These are phyloP conservation scores for Trisateles emortualis DNA, from an alignment of 2,888 invertebrate genomes.

Conservation along the genomic window DNA sequence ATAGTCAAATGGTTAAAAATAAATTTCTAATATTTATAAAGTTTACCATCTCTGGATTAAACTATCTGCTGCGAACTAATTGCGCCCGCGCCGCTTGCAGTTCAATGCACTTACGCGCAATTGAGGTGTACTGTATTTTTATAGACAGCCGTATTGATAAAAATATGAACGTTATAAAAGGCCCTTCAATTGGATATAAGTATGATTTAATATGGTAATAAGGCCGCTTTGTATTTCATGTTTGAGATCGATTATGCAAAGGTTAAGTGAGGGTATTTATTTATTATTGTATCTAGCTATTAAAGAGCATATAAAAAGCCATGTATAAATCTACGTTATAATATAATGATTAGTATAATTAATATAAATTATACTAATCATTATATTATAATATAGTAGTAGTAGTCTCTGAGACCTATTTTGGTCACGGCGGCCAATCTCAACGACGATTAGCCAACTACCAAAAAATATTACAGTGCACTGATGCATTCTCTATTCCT, in stretches of 20 bases:
- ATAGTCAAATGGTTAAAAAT: too few species aligned
- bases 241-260: slow-evolving; percentile 9
- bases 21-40: neutral
- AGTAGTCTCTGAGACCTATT: too few species aligned
- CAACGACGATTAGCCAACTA: too few species aligned
- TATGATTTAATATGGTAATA: slow-evolving; percentile 35
- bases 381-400: neutral
- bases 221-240: slow-evolving; percentile 26
- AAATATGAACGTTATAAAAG: slow-evolving; percentile 26
- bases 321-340: too few species aligned
- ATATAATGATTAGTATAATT: neutral
- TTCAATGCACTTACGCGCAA: slow-evolving; percentile 60
- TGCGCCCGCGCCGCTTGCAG: slow-evolving; percentile 52
- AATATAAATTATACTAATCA: too few species aligned
- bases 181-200: slow-evolving; percentile 27
- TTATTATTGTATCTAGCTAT: neutral
- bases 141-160: slow-evolving; percentile 44
- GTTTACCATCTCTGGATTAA: slow-evolving; percentile 30
- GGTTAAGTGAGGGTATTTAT: slow-evolving; percentile 15
- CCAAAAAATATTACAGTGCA: too few species aligned
- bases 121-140: slow-evolving; percentile 49
- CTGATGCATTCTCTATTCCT: too few species aligned
- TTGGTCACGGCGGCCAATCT: too few species aligned
- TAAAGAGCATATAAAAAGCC: neutral
- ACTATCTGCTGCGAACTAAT: slow-evolving; percentile 55